phyloP scores from a whole-genome alignment of 2,888 invertebrate species.

The Eupelmus urozonus region DNA sequence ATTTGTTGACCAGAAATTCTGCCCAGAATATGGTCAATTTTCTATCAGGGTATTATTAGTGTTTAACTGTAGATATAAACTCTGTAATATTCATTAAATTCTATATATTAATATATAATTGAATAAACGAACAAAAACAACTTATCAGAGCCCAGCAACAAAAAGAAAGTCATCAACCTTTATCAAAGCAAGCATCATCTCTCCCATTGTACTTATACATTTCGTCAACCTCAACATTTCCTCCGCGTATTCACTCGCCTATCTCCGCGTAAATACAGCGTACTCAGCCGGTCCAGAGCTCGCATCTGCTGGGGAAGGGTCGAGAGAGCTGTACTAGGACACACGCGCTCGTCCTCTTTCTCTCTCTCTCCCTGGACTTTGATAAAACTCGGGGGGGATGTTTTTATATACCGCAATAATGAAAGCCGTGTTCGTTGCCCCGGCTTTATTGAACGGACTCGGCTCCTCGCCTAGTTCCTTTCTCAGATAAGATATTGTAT shows the following conservation, averaged over 20 bases:
- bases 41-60: too few relatives aligned
- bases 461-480: too few relatives aligned
- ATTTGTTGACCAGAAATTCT: too few relatives aligned
- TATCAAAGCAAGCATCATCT: too few relatives aligned
- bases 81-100: too few relatives aligned
- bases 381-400: constrained; percentile 41
- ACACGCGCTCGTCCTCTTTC: background rate
- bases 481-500: background rate
- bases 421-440: constrained; percentile 25
- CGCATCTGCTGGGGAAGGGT: constrained; percentile 16
- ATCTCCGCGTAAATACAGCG: too few relatives aligned
- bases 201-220: background rate
- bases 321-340: background rate
- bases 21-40: too few relatives aligned
- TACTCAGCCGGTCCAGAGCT: background rate
- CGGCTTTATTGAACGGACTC: background rate
- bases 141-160: too few relatives aligned
- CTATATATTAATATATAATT: too few relatives aligned
- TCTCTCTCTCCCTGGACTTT: constrained; percentile 3
- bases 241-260: background rate
- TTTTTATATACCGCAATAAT: constrained; percentile 21
- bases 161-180: too few relatives aligned
- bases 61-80: too few relatives aligned
- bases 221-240: background rate
- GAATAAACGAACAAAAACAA: too few relatives aligned